Base-by-base conservation (phyloP, 1,140 invertebrate genomes). In the Dufourea novaeangliae region DNA sequence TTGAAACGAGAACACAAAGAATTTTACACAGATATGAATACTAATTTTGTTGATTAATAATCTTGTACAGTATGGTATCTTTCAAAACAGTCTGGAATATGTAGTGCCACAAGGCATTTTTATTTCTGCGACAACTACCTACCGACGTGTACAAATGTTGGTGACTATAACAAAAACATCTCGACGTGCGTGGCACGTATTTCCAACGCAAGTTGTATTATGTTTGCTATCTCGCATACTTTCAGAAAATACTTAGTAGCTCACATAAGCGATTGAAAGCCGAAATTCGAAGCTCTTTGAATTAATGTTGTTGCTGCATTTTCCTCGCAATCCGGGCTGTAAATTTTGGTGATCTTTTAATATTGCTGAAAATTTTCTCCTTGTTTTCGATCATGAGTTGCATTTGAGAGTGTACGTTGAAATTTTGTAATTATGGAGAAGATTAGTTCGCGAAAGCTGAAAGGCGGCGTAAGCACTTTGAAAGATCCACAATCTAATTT, bases 51-150 rank as follows among this genome's bases (percentile, higher is more conserved):
- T 54, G 22, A n/a, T 73, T 73, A 74, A 25, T 74, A 74, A 74
- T 62, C 71, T 54, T 50, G 22, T 3, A 63, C 32, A 6, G 62
- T 75, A 41, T 75, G 72, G 25, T 75, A 75, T 57, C 20, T 66
- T 27, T 66, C 44, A 29, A 66, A 75, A 44, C 61, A 66, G 29
- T n/a, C 34, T 67, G 72, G 46, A 66, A 66, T 44, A 66, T 75
- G 41, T 44, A 75, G 54, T 25, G 46, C 7, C 25, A 75, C 59
- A 50, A 50, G 52, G 39, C 68, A 71, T 41, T 71, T n/a, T n/a
- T n/a, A n/a, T n/a, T n/a, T n/a, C n/a, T n/a, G n/a, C n/a, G n/a
- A n/a, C n/a, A n/a, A n/a, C n/a, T n/a, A n/a, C n/a, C n/a, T n/a
- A n/a, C n/a, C n/a, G n/a, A n/a, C n/a, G n/a, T n/a, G n/a, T n/a